Evolutionary conservation across 2,797 vertebrate species (phyloP).

Genomic region (Sparidentex hasta): DNA sequence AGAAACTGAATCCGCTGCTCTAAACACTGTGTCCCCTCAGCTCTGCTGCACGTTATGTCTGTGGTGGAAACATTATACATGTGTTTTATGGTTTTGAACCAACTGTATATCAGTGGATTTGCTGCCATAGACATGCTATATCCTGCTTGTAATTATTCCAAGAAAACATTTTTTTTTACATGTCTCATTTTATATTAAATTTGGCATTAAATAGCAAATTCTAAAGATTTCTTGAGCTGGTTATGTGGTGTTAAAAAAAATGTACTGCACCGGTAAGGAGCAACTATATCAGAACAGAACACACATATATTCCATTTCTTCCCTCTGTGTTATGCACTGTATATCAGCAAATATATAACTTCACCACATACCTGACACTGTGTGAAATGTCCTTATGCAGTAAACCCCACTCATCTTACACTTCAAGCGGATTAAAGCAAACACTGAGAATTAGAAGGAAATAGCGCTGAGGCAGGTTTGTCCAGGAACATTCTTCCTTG

Average conservation of each 20-base stretch:
- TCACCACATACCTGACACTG: slow-evolving; percentile 30
- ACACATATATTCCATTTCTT: neutral
- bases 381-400: slow-evolving; percentile 36
- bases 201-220: slow-evolving; percentile 15
- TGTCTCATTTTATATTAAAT: slow-evolving; percentile 5
- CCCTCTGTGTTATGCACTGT: neutral
- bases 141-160: slow-evolving; percentile 24
- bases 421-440: slow-evolving; percentile 59
- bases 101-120: slow-evolving; percentile 9
- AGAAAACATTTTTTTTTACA: neutral
- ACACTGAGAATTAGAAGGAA: slow-evolving; percentile 39
- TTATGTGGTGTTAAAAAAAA: neutral
- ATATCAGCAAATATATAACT: slow-evolving; percentile 5
- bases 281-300: neutral
- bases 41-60: no score
- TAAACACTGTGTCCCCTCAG: no score
- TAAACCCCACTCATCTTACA: slow-evolving; percentile 51
- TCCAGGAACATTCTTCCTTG: slow-evolving; percentile 54
- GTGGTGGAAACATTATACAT: neutral
- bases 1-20: neutral
- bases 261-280: neutral
- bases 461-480: slow-evolving; percentile 28
- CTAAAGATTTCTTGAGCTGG: neutral
- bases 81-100: neutral
- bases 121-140: neutral